Evolutionary conservation across 2,888 invertebrate species (phyloP).

Genomic region (Agonum fuliginosum): DNA sequence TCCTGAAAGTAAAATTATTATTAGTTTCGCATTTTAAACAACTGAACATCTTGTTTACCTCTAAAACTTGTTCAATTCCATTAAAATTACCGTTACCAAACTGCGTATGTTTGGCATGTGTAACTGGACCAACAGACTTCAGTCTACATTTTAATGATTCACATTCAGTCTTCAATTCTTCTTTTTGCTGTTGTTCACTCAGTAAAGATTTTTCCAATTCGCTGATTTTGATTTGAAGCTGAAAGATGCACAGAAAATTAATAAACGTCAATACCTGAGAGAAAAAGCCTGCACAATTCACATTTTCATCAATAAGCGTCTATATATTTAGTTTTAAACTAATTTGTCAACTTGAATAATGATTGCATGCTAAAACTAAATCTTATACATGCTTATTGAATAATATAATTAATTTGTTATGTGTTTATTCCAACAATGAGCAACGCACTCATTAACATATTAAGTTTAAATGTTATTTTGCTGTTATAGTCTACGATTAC

Average conservation of each 20-base stretch:
- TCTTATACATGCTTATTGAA: too few relatives aligned
- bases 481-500: too few relatives aligned
- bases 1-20: constrained; percentile 52
- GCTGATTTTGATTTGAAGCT: constrained; percentile 65
- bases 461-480: too few relatives aligned
- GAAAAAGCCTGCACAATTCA: too few relatives aligned
- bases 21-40: neutral
- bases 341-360: too few relatives aligned
- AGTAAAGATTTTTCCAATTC: constrained; percentile 66
- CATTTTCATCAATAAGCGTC: too few relatives aligned
- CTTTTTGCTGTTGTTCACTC: constrained; percentile 65
- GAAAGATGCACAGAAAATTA: constrained; percentile 22
- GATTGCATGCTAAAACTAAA: too few relatives aligned
- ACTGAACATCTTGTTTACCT: constrained; percentile 18
- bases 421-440: too few relatives aligned
- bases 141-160: constrained; percentile 58
- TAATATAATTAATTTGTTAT: too few relatives aligned
- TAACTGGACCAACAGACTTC: constrained; percentile 1
- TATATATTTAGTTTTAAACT: too few relatives aligned
- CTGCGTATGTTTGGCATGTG: constrained; percentile 37
- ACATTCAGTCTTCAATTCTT: constrained; percentile 62
- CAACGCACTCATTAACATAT: too few relatives aligned
- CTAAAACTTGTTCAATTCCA: constrained; percentile 38
- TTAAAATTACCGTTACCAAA: constrained; percentile 6
- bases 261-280: too few relatives aligned